Base-by-base conservation (phyloP, 2,888 invertebrate species). In the Atherix ibis region DNA sequence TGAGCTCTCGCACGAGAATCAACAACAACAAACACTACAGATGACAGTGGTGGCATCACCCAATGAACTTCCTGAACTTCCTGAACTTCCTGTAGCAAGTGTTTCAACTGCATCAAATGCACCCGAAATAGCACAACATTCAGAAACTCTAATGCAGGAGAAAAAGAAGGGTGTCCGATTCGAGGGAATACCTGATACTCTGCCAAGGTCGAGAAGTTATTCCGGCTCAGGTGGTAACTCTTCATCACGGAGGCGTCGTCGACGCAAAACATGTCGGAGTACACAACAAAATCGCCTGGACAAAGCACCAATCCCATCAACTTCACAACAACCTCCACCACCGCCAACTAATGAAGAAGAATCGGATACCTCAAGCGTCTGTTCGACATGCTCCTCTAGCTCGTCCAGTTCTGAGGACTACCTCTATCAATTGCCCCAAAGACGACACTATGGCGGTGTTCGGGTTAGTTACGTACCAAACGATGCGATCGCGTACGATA, bases 401-500 rank as follows among this genome's bases (percentile, higher is more conserved):
- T 76, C 76, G 48, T 83, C 84, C 17, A 84, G 84, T 12, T 87
- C 88, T 34, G 88, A 87, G 43, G 83, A 84, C 44, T 77, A 83
- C 49, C 82, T 87, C 43, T 88, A 88, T 57, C 79, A 84, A 40
- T 63, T 88, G 47, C 87, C 88, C 4, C 76, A 85, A 26, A 64
- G 85, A 45, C 67, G 83, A 38, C 82, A 83, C 32, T 85, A 85
- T 54, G 84, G 84, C 35, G 88, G 88, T 26, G 85, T 88, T 10
- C 65, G 89, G 45, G 87, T 89, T 48, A 85, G 88, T 8, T 92
- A 91, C 62, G 89, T 91, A 43, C 89, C 89, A 46, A 89, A 88
- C 58, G 89, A 88, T 61, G 82, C 85, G 4, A 68, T 88, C 31
- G 87, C 87, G 37, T 79, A 79, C 52, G 84, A 84, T 31, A 70